A percentile compares a stretch with the other conserved stretches of the same genome.
Conservation (phyloP, 2,888 invertebrate species). For the Frankliniella intonsa region DNA sequence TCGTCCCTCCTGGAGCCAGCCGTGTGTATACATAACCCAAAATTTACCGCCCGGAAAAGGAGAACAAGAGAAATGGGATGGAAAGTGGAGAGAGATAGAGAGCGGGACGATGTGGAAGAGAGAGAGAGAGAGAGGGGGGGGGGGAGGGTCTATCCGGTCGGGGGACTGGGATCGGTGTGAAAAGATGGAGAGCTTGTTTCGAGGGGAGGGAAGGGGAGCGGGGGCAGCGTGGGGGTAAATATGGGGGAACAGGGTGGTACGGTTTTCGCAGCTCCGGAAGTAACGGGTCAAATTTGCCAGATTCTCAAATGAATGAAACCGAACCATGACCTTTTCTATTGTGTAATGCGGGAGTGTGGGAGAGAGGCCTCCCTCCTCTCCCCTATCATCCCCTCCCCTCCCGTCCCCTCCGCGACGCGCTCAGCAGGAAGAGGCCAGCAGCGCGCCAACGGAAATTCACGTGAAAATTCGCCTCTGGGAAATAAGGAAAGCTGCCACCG, state of each 20-base stretch:
- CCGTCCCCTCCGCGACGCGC: neutral
- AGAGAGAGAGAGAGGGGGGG: no score
- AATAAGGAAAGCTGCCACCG: conserved; percentile 1
- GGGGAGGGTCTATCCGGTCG: neutral
- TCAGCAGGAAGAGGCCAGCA: neutral
- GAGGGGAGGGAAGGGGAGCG: neutral
- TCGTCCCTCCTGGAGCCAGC: neutral
- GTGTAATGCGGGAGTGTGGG: no score
- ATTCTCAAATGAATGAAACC: no score
- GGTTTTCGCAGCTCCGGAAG: neutral
- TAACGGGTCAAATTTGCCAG: no score
- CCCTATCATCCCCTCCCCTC: neutral
- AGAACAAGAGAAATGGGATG: conserved; percentile 26
- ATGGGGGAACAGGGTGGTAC: neutral
- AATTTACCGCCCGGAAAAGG: conserved; percentile 26
- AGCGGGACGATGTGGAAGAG: no score
- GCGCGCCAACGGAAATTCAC: conserved; percentile 1
- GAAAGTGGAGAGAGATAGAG: conserved; percentile 11
- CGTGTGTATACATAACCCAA: conserved; percentile 26
- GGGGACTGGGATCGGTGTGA: neutral
- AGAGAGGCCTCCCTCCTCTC: neutral
- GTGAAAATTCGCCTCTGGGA: conserved; percentile 1
- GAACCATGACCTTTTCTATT: no score
- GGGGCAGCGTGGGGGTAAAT: neutral
- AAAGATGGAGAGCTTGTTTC: neutral